Evolutionary conservation across 2,113 vertebrate species (phyloP), one percentile per base, ranked within the genome.

Genomic region (Melanostigma gelatinosum): DNA sequence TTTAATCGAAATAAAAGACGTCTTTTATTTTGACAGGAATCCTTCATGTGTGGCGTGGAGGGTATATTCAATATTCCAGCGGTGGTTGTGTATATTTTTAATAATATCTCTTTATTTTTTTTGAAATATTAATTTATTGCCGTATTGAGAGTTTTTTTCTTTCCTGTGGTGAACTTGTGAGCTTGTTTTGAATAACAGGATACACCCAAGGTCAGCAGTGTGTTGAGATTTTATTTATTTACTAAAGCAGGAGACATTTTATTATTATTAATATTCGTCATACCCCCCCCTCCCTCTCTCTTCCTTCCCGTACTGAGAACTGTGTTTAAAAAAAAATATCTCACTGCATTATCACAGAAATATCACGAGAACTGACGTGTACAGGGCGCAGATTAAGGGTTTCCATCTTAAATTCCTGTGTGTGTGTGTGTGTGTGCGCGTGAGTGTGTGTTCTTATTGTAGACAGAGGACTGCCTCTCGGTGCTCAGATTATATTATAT

Each of bases 361-460:
- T 86, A 89, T 92, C 86, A 92, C 90, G 90, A 88, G 87, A 85
- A 87, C 75, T 86, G 91, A 90, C 85, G 87, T 77, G 89, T 79
- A 82, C 85, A 68, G 72, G 74, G 66, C 69, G 72, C 71, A 89
- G 90, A 90, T 89, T 87, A 87, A 91, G 82, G 88, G 88, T 90
- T 89, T 84, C 86, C 92, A 92, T 91, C 84, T 93, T 80, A 88
- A 93, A 94, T 90, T 89, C 86, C 58, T 82, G 64, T 83, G 77
- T 78, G 82, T 75, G 58, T 63, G 79, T 74, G 48, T 48, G 60
- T 77, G 60, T 67, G 67, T 66, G 55, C 73, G 82, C 60, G 66
- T 75, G 70, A 52, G 75, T 73, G 78, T 82, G 69, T 82, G 62
- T 75, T 38, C 60, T 84, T 77, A 63, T 88, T 86, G 89, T 64